A percentile compares a stretch with the other conserved stretches of the same genome.
phyloP scores from a whole-genome alignment of 2,797 vertebrate genomes.

The Phrynocephalus vlangalii region DNA sequence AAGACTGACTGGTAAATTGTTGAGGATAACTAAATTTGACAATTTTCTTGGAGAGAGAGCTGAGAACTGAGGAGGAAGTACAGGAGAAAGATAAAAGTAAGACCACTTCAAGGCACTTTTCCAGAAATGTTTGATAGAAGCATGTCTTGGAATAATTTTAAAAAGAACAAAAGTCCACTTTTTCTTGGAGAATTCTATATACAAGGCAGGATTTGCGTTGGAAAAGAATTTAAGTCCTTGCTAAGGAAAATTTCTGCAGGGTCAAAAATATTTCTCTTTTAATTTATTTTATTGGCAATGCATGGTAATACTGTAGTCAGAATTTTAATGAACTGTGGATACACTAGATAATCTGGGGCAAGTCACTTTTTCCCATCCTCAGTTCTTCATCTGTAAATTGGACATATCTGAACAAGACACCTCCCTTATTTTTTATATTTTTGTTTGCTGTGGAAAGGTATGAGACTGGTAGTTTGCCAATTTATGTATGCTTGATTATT shows the following conservation, averaged over 20 bases:
- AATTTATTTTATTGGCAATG: neutral
- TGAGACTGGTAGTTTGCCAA: neutral
- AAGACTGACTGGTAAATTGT: neutral
- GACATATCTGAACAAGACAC: neutral
- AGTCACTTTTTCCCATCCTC: neutral
- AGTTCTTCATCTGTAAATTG: neutral
- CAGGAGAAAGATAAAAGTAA: neutral
- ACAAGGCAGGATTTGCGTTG: neutral
- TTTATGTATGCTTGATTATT: neutral
- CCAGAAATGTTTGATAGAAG: neutral
- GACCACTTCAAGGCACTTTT: neutral
- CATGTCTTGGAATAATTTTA: neutral
- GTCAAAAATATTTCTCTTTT: neutral
- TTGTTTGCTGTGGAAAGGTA: neutral
- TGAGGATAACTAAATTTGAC: neutral
- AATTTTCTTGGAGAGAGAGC: neutral
- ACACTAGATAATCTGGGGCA: neutral
- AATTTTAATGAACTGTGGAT: neutral
- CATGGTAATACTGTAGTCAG: neutral
- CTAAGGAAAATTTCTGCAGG: neutral
- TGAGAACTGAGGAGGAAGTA: neutral
- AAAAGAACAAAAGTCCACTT: neutral
- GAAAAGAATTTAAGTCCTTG: neutral
- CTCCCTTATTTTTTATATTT: neutral
- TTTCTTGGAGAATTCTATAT: neutral